phyloP scores from a whole-genome alignment of 1,140 invertebrate species.

The Eupeodes corollae region DNA sequence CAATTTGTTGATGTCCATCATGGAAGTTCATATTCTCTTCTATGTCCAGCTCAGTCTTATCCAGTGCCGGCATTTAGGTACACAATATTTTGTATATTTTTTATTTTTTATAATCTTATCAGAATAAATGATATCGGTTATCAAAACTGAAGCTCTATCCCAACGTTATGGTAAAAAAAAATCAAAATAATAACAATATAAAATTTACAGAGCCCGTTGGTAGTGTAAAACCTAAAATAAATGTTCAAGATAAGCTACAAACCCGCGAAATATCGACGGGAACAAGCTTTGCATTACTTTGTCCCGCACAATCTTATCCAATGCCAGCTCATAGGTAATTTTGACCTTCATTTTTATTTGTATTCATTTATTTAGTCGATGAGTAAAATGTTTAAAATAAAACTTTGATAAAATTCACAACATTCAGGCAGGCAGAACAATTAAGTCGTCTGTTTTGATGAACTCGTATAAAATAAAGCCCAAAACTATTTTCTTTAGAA shows the following conservation, averaged over 20 bases:
- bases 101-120: too few relatives aligned
- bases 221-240: conserved; percentile 56
- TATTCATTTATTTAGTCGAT: too few relatives aligned
- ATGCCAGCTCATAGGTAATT: conserved; percentile 55
- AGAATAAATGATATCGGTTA: too few relatives aligned
- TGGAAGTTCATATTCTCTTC: conserved; percentile 48
- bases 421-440: too few relatives aligned
- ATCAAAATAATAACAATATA: too few relatives aligned
- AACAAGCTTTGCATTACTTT: conserved; percentile 44
- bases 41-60: conserved; percentile 53
- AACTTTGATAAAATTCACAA: too few relatives aligned
- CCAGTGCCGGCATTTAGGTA: conserved; percentile 61
- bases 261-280: conserved; percentile 29
- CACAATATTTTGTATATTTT: too few relatives aligned
- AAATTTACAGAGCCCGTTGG: conserved; percentile 53
- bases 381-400: too few relatives aligned
- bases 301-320: conserved; percentile 56
- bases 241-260: conserved; percentile 41
- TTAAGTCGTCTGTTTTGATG: too few relatives aligned
- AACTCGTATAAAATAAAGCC: too few relatives aligned
- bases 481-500: conserved; percentile 42
- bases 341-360: too few relatives aligned
- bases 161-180: too few relatives aligned
- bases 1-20: conserved; percentile 45
- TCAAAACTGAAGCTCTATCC: neutral